Evolutionary conservation across 2,888 invertebrate genomes (phyloP), one percentile per base, ranked within the genome.

Genomic region (Thymelicus acteon): DNA sequence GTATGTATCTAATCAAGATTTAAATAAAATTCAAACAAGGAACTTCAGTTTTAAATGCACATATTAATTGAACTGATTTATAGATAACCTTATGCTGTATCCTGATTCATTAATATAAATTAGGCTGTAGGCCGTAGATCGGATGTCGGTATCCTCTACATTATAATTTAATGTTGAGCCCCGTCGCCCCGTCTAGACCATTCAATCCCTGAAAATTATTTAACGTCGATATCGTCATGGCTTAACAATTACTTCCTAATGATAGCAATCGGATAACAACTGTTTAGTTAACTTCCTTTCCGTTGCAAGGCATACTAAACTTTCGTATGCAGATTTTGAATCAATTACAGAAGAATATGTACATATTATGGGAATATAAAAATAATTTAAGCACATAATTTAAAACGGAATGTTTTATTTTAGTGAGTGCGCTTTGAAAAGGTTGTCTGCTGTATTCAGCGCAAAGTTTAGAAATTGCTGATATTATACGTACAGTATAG

Each of bases 41-140:
- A 54, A 54, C 54, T 54, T 24, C 24, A 54, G 40, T 8, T 67
- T 67, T 39, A 44, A 54, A 68, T 57, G 68, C 62, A 69, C 62
- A 62, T 62, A 47, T 44, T 68, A 68, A 69, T 69, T 37, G 37
- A 62, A 54, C 54, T 12, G 68, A 69, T 69, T 57, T 37, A 62
- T 13, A 54, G 68, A 62, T 69, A 57, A 62, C 47, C 62, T 54
- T 61, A 67, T 13, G 37, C n/a, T 47, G 57, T 69, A 69, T 69
- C 58, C 69, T 63, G 68, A 69, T 63, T 69, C 58, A 69, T 63
- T 62, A 44, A 69, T 63, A 58, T 49, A 39, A 69, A 69, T 69
- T 31, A 58, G 13, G 13, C 49, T 58, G 48, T 69, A 69, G 63
- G 58, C 48, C 63, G 48, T 58, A 40, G 39, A 58, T 69, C 69